A percentile compares a stretch with the other conserved stretches of the same genome.
Evolutionary conservation across 2,113 vertebrate genomes (phyloP).

Genomic region (Crypturellus undulatus): DNA sequence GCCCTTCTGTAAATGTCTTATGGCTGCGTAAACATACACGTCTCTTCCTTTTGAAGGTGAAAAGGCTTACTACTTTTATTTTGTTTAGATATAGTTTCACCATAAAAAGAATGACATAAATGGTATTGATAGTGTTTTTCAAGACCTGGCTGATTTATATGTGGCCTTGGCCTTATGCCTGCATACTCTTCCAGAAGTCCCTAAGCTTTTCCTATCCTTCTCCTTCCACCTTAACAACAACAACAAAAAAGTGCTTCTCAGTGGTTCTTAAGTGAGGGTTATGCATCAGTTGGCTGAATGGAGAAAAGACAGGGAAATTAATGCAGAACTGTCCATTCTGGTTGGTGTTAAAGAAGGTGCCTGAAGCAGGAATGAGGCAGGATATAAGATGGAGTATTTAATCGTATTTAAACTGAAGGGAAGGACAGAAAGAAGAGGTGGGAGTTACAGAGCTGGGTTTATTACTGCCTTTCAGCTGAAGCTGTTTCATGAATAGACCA

Average conservation of each 20-base stretch:
- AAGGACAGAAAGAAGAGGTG: background rate
- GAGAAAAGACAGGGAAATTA: background rate
- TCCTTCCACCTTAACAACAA: background rate
- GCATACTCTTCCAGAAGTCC: rapidly evolving
- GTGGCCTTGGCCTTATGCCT: background rate
- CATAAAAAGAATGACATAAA: background rate
- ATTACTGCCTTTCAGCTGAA: background rate
- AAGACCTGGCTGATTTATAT: background rate
- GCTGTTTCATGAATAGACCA: background rate
- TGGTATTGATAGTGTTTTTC: background rate
- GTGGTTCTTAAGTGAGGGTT: background rate
- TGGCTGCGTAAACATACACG: rapidly evolving
- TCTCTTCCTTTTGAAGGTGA: background rate
- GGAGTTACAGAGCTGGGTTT: background rate
- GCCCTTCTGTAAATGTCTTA: background rate
- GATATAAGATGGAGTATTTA: background rate
- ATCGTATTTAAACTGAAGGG: background rate
- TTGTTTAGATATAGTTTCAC: background rate
- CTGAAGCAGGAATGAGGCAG: background rate
- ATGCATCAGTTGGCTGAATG: background rate
- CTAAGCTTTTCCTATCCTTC: background rate
- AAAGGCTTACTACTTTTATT: background rate
- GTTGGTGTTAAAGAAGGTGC: background rate
- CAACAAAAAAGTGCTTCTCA: background rate
- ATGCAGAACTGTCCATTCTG: background rate